phyloP scores from a whole-genome alignment of 2,888 invertebrate species.

The Hololepta plana region DNA sequence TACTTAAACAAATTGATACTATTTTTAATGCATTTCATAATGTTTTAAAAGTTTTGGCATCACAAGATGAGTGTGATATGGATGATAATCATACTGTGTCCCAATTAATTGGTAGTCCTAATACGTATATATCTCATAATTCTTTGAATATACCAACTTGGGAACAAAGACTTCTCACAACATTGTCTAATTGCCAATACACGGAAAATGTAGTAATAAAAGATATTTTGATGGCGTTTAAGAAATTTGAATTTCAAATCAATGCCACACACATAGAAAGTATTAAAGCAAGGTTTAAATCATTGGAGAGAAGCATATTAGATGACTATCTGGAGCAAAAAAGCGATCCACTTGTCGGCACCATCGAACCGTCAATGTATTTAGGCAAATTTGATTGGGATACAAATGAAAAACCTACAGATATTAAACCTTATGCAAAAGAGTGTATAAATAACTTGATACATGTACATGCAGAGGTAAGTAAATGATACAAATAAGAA shows the following conservation, averaged over 20 bases:
- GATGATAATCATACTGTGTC: slow-evolving; percentile 38
- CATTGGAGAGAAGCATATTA: slow-evolving; percentile 43
- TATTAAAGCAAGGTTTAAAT: slow-evolving; percentile 41
- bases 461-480: slow-evolving; percentile 57
- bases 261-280: slow-evolving; percentile 38
- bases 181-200: slow-evolving; percentile 77
- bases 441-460: slow-evolving; percentile 71
- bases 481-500: no score
- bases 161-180: slow-evolving; percentile 69
- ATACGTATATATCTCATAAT: slow-evolving; percentile 13
- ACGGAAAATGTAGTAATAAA: slow-evolving; percentile 58
- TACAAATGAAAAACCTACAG: slow-evolving; percentile 52
- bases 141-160: slow-evolving; percentile 33
- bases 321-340: slow-evolving; percentile 79
- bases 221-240: slow-evolving; percentile 48
- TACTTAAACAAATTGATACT: slow-evolving; percentile 35
- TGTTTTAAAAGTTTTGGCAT: slow-evolving; percentile 56
- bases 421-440: slow-evolving; percentile 75
- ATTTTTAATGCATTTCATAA: slow-evolving; percentile 42
- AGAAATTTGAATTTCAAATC: slow-evolving; percentile 53
- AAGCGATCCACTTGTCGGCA: slow-evolving; percentile 87
- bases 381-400: slow-evolving; percentile 77
- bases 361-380: slow-evolving; percentile 93
- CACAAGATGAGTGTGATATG: slow-evolving; percentile 46
- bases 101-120: slow-evolving; percentile 44